Percentiles rank a stretch among this genome's conserved stretches.
These are phyloP conservation scores for Drosophila testacea DNA, from an alignment of 2,888 invertebrate genomes.

Conservation along the genomic window DNA sequence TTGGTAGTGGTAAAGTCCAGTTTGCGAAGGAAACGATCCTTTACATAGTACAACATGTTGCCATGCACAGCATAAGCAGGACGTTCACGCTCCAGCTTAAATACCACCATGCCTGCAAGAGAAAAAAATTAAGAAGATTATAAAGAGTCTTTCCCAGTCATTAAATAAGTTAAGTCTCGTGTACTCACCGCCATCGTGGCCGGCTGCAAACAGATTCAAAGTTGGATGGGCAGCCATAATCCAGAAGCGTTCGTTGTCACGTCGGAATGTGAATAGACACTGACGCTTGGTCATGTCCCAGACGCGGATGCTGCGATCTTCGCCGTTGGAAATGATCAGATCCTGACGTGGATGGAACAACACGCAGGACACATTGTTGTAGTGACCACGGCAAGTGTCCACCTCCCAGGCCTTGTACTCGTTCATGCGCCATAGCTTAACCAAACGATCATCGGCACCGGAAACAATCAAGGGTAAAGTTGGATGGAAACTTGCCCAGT, in stretches of 20 bases:
- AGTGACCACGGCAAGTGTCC: slow-evolving; percentile 99
- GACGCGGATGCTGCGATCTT: slow-evolving; percentile 98
- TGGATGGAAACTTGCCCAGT: slow-evolving; percentile 99
- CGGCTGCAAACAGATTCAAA: slow-evolving; percentile 99
- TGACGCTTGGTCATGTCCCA: slow-evolving; percentile 99
- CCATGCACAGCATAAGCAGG: slow-evolving; percentile 98
- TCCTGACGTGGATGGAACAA: slow-evolving; percentile 99
- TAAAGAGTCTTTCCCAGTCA: too few species aligned
- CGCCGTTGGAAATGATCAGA: slow-evolving; percentile 97
- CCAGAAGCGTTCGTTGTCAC: slow-evolving; percentile 99
- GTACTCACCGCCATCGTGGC: slow-evolving; percentile 98
- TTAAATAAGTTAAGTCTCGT: too few species aligned
- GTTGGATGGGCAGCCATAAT: slow-evolving; percentile 97
- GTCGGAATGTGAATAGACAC: slow-evolving; percentile 95
- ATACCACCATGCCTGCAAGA: slow-evolving; percentile 85
- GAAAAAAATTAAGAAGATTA: neutral
- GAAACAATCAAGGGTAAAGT: slow-evolving; percentile 97
- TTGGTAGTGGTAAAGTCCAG: slow-evolving; percentile 97
- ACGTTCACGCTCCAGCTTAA: slow-evolving; percentile 95
- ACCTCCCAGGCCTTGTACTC: slow-evolving; percentile 99
- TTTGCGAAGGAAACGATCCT: slow-evolving; percentile 95
- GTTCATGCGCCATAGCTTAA: slow-evolving; percentile 99
- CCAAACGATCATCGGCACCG: slow-evolving; percentile 99
- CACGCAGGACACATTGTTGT: slow-evolving; percentile 99
- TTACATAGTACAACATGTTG: slow-evolving; percentile 97